Base-by-base conservation (phyloP, 2,113 vertebrate genomes). In the Chloebia gouldiae region DNA sequence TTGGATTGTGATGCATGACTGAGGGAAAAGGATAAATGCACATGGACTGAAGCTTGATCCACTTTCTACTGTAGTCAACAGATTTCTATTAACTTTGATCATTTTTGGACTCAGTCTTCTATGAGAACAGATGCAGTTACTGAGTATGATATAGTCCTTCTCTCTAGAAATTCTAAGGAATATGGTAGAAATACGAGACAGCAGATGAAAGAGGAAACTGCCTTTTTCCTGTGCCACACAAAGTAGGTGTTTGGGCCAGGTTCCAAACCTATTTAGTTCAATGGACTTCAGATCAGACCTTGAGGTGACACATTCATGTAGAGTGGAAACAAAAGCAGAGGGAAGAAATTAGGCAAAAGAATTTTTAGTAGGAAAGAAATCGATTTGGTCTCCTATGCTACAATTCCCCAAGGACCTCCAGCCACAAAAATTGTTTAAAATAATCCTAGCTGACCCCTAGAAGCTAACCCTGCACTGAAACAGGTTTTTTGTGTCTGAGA, bases 191-290 rank as follows among this genome's bases (percentile, higher is more conserved):
- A 94, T 93, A 51, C 33, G 24, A 96, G 51, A 40, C 42, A 56
- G 56, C 75, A 89, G 83, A 93, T 95, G 69, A 97, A 95, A 95
- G 83, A 61, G 69, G 53, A 61, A 95, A 79, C 61, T 84, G 73
- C 60, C 77, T 95, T 87, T 65, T 60, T 0, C 2, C 81, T 60
- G 16, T 89, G 83, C 81, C 81, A 93, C 81, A 81, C 69, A 84
- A 81, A 95, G 88, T 79, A 95, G 89, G 93, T 95, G 91, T 94
- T 91, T 73, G 91, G 94, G 93, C 89, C 40, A 35, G 23, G 59
- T 72, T 96, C 91, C 94, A 95, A 86, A 83, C 64, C 76, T 73
- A 8, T 50, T 91, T 82, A 85, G 63, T 70, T 95, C 71, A 90
- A 42, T 88, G 64, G 68, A 88, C 81, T 94, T 95, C 71, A 94